Evolutionary conservation across 2,888 invertebrate genomes (phyloP), one percentile per base, ranked within the genome.

Genomic region (Thymelicus acteon): DNA sequence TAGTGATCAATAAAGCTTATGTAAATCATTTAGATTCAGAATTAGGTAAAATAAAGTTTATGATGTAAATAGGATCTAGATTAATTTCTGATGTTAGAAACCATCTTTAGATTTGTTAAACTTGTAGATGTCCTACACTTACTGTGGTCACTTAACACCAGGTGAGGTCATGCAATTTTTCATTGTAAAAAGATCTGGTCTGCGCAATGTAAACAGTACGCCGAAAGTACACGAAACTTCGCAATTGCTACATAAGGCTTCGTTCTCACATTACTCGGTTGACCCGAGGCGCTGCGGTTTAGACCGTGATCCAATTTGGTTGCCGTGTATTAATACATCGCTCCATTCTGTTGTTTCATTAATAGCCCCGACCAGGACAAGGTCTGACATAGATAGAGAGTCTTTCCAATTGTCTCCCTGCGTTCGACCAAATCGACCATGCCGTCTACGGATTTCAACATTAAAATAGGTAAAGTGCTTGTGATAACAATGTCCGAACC

Each of bases 241-340:
- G 78, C 79, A 77, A 81, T 81, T 81, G 82, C 80, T 82, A 75
- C 72, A 73, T 83, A 82, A 70, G 87, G 85, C 84, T 88, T 89
- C 86, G 67, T 76, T 84, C 81, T 89, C 82, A 75, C 73, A 80
- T 90, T 87, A 82, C 89, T 83, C 79, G 78, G 74, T 78, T 79
- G 81, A 82, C 78, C 81, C 78, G 75, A 76, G 64, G 49, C 76
- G 74, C 78, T 88, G 88, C 80, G 89, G 87, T 85, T 84, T 82
- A 80, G 78, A 73, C 79, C 75, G 74, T 81, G 84, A 79, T 82
- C 82, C 80, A 81, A 80, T 85, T 85, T 79, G 73, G 70, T 69
- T 54, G 58, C 62, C 72, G 64, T 74, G 52, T 71, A 74, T 71
- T 74, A 73, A 73, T 68, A 68, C 61, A 54, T 54, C 47, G 44